Percentiles rank a stretch among this genome's conserved stretches.
phyloP scores from a whole-genome alignment of 2,888 invertebrate genomes.

The Brachyopa scutellaris region DNA sequence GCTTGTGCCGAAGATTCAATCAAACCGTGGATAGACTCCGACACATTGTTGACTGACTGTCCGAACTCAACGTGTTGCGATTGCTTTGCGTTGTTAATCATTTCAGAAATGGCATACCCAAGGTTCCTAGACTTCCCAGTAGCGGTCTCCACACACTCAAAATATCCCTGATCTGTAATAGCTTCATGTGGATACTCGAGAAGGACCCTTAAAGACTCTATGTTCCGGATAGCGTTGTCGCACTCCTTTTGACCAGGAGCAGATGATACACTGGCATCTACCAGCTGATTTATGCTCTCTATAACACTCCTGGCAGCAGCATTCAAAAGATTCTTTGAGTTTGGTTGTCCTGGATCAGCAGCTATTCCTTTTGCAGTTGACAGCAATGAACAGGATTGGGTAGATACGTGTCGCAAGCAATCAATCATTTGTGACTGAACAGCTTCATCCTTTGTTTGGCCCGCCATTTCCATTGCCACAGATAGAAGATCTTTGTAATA shows the following conservation, averaged over 20 bases:
- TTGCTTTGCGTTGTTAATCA: slow-evolving; percentile 94
- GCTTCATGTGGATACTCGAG: slow-evolving; percentile 94
- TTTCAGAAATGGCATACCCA: slow-evolving; percentile 96
- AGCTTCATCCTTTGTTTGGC: slow-evolving; percentile 89
- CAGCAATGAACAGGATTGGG: slow-evolving; percentile 92
- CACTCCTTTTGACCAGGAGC: slow-evolving; percentile 98
- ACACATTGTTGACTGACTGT: slow-evolving; percentile 91
- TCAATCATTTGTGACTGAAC: slow-evolving; percentile 92
- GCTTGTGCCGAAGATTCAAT: slow-evolving; percentile 97
- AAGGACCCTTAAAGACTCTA: slow-evolving; percentile 91
- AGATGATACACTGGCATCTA: slow-evolving; percentile 88
- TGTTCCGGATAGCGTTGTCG: slow-evolving; percentile 96
- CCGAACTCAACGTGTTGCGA: slow-evolving; percentile 93
- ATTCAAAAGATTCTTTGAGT: slow-evolving; percentile 93
- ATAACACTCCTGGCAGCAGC: slow-evolving; percentile 95
- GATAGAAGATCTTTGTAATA: slow-evolving; percentile 90
- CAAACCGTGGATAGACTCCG: slow-evolving; percentile 93
- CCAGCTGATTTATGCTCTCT: slow-evolving; percentile 94
- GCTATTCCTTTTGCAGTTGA: slow-evolving; percentile 94
- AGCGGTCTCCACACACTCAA: slow-evolving; percentile 95
- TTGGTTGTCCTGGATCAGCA: slow-evolving; percentile 94
- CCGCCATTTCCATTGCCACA: slow-evolving; percentile 92
- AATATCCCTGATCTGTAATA: slow-evolving; percentile 93
- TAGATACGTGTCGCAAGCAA: slow-evolving; percentile 93
- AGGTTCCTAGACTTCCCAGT: slow-evolving; percentile 93